Percentiles rank a stretch among this genome's conserved stretches.
phyloP scores from a whole-genome alignment of 2,888 invertebrate species.

The Zelleria hepariella region DNA sequence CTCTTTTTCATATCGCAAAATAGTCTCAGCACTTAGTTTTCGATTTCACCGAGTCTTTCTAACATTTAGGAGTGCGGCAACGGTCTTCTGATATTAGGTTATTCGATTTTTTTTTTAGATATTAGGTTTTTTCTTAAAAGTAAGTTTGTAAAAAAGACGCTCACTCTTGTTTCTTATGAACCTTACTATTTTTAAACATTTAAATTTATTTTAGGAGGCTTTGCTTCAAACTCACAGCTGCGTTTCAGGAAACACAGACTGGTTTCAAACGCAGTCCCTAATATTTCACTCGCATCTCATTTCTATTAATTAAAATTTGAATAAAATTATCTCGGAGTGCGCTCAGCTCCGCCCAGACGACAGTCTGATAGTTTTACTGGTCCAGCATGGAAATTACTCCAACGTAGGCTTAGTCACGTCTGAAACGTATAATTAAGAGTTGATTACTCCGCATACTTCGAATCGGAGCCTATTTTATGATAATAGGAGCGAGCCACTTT shows the following conservation, averaged over 20 bases:
- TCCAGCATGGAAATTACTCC: constrained; percentile 13
- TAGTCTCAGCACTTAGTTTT: no score
- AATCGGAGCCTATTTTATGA: constrained; percentile 24
- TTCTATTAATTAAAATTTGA: neutral
- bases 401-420: constrained; percentile 4
- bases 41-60: no score
- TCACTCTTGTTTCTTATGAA: no score
- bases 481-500: constrained; percentile 19
- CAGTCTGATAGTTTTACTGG: constrained; percentile 21
- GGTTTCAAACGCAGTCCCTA: neutral
- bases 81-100: no score
- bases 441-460: constrained; percentile 27
- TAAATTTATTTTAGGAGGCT: no score
- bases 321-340: neutral
- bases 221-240: neutral
- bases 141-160: no score
- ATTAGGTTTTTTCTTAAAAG: no score
- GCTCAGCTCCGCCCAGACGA: neutral
- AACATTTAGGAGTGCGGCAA: no score
- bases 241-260: neutral
- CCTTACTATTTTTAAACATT: no score
- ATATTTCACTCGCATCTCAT: neutral
- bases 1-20: no score
- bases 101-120: no score
- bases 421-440: constrained; percentile 30